These are phyloP conservation scores for Athripsodes cinereus DNA, from an alignment of 2,888 invertebrate genomes.

Conservation along the genomic window DNA sequence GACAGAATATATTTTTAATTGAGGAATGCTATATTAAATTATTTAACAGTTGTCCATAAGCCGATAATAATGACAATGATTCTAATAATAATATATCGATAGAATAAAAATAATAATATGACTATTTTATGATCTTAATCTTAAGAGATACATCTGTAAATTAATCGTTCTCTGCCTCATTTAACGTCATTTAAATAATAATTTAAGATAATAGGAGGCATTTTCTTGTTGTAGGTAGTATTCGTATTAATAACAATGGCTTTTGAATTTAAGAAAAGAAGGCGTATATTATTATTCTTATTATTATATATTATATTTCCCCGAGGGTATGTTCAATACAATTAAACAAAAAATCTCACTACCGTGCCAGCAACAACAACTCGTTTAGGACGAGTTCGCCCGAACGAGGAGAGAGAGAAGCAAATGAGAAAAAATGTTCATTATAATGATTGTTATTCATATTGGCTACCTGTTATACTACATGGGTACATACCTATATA, in stretches of 20 bases:
- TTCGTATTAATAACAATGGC: neutral
- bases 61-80: too few relatives aligned
- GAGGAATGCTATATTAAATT: too few relatives aligned
- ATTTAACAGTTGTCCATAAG: too few relatives aligned
- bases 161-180: neutral
- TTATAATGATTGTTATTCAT: neutral
- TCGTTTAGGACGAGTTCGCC: neutral
- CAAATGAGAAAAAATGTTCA: neutral
- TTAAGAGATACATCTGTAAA: neutral
- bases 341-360: slow-evolving; percentile 2
- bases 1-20: too few relatives aligned
- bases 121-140: neutral
- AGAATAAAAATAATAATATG: too few relatives aligned
- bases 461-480: neutral
- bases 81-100: too few relatives aligned
- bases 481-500: neutral
- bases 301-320: too few relatives aligned
- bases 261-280: neutral
- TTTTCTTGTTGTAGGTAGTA: neutral
- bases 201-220: neutral
- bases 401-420: too few relatives aligned
- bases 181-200: neutral
- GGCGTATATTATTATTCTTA: too few relatives aligned
- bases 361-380: neutral
- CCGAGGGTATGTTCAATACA: neutral